Conservation (phyloP, 2,113 vertebrate genomes). For the Hystrix brachyura region DNA sequence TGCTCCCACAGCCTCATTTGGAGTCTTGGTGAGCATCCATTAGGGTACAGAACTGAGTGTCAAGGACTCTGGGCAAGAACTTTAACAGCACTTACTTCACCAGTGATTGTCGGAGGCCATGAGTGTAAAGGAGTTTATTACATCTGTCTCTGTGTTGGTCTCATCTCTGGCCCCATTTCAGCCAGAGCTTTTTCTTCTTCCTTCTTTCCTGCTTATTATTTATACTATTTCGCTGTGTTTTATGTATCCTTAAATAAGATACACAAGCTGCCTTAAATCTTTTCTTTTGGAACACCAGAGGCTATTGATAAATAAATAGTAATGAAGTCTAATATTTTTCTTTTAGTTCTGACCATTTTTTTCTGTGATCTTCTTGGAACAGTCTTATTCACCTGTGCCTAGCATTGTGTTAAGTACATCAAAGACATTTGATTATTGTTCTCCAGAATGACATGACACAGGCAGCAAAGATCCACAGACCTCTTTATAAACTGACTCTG, state of each 20-base stretch:
- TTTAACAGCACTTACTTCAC: neutral
- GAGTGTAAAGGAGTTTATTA: neutral
- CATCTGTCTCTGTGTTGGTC: neutral
- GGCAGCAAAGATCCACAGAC: neutral
- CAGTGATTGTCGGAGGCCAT: neutral
- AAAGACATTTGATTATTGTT: neutral
- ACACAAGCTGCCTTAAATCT: conserved; percentile 16
- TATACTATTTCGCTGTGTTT: conserved; percentile 6
- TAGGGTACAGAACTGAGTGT: neutral
- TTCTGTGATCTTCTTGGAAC: conserved; percentile 31
- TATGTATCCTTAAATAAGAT: conserved; percentile 16
- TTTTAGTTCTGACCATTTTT: neutral
- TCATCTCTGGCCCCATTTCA: conserved; percentile 30
- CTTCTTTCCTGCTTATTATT: conserved; percentile 37
- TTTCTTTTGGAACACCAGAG: conserved; percentile 5
- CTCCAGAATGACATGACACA: neutral
- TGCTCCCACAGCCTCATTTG: neutral
- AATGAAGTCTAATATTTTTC: neutral
- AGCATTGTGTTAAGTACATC: neutral
- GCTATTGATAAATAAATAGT: conserved; percentile 56
- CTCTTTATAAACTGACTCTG: neutral
- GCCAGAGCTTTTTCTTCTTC: neutral
- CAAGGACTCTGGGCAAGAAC: neutral
- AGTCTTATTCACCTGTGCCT: neutral
- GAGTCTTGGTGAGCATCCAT: neutral